These are phyloP conservation scores for Oxytorus armatus DNA, from an alignment of 2,888 invertebrate genomes.

Conservation along the genomic window DNA sequence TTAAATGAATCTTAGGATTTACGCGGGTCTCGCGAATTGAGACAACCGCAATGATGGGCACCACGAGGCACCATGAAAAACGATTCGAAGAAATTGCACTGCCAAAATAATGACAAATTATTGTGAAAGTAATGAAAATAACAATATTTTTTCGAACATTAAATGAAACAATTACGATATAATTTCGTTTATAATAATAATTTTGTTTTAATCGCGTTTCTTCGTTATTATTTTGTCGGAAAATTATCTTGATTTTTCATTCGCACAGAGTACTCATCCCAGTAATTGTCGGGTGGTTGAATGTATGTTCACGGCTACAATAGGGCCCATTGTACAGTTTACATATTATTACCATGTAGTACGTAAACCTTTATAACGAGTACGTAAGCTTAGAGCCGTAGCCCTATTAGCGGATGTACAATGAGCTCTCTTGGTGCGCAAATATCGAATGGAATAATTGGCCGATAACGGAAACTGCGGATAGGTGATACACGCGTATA, in stretches of 20 bases:
- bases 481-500: conserved; percentile 6
- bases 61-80: not conserved
- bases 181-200: not conserved
- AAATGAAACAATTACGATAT: not conserved
- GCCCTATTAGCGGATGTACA: conserved; percentile 57
- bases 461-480: conserved; percentile 57
- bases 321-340: not conserved
- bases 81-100: not conserved
- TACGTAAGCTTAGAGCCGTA: conserved; percentile 40
- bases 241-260: too few species aligned
- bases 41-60: not conserved
- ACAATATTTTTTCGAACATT: not conserved
- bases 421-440: conserved; percentile 20
- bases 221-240: too few species aligned
- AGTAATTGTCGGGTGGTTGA: conserved; percentile 2
- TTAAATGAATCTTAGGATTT: not conserved
- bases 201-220: not conserved
- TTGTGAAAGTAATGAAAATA: not conserved
- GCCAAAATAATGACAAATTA: not conserved
- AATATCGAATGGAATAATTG: conserved; percentile 68
- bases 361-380: conserved; percentile 32
- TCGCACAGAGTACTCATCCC: too few species aligned
- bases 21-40: not conserved
- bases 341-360: conserved; percentile 13
- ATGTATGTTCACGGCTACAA: not conserved